Evolutionary conservation across 1,140 invertebrate species (phyloP).

Genomic region (Odontomachus brunneus): DNA sequence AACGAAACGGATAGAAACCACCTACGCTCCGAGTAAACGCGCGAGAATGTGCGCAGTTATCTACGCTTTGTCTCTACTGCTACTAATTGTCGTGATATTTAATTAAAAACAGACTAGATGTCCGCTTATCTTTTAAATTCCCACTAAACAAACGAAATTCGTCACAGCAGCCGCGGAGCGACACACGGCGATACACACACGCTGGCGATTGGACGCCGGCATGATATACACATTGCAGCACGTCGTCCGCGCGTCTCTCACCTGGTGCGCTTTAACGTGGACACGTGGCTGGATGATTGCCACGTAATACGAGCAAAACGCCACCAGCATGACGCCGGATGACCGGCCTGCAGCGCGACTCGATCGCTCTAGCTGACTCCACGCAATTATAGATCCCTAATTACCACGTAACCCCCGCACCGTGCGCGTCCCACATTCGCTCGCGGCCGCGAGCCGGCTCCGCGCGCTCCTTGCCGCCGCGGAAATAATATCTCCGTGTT

Average conservation of each 20-base stretch:
- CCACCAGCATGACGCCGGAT: slow-evolving; percentile 66
- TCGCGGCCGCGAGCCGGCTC: background rate
- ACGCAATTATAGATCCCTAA: slow-evolving; percentile 83
- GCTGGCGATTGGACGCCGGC: no score
- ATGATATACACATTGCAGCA: no score
- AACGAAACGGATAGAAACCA: slow-evolving; percentile 70
- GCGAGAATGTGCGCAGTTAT: slow-evolving; percentile 29
- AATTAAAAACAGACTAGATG: slow-evolving; percentile 37
- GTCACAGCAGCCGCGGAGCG: background rate
- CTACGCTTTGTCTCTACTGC: slow-evolving; percentile 5
- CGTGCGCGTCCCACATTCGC: no score
- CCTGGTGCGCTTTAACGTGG: background rate
- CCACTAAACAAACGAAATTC: background rate
- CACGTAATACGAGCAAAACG: slow-evolving; percentile 66
- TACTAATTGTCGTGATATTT: slow-evolving; percentile 53
- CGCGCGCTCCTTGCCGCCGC: background rate
- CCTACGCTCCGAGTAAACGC: slow-evolving; percentile 59
- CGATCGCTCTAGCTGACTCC: slow-evolving; percentile 79
- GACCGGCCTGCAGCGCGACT: slow-evolving; percentile 73
- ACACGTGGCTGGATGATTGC: slow-evolving; percentile 61
- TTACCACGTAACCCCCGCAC: no score
- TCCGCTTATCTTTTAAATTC: background rate
- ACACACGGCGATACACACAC: no score
- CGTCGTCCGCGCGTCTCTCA: background rate
- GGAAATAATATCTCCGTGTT: no score